These are phyloP conservation scores for Drosophila mayri DNA, from an alignment of 1,140 invertebrate species.

Conservation along the genomic window DNA sequence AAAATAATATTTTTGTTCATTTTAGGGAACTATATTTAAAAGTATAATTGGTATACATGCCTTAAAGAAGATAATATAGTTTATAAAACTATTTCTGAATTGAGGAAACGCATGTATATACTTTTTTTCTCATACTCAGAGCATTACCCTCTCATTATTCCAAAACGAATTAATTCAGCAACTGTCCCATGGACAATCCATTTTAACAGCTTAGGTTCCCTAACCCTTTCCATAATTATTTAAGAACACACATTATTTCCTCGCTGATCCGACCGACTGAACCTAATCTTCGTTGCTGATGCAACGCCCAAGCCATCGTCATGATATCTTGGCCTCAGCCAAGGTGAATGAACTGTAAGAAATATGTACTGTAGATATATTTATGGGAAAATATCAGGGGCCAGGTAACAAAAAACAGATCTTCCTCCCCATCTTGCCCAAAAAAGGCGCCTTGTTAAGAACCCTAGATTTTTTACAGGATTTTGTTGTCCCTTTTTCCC, in stretches of 20 bases:
- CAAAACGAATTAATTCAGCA: constrained; percentile 23
- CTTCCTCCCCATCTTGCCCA: constrained; percentile 27
- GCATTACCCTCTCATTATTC: background rate
- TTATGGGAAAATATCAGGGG: constrained; percentile 39
- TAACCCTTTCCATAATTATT: constrained; percentile 16
- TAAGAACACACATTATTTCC: background rate
- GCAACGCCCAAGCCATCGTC: constrained; percentile 15
- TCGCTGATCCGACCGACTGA: constrained; percentile 15
- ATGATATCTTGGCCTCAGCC: constrained; percentile 11
- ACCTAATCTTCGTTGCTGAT: constrained; percentile 34
- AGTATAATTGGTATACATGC: no score
- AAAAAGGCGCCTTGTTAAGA: constrained; percentile 21
- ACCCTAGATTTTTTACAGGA: constrained; percentile 35
- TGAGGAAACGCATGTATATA: no score
- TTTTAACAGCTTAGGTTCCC: constrained; percentile 10
- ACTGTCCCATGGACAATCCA: background rate
- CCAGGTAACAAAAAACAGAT: constrained; percentile 52
- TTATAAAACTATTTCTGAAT: no score
- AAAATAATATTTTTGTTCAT: no score
- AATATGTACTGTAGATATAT: constrained; percentile 16
- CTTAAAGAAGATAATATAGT: no score
- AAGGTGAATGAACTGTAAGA: constrained; percentile 65
- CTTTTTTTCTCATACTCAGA: background rate
- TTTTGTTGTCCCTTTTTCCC: constrained; percentile 39
- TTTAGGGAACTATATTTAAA: no score